phyloP scores from a whole-genome alignment of 2,113 vertebrate genomes.

The Corapipo altera region DNA sequence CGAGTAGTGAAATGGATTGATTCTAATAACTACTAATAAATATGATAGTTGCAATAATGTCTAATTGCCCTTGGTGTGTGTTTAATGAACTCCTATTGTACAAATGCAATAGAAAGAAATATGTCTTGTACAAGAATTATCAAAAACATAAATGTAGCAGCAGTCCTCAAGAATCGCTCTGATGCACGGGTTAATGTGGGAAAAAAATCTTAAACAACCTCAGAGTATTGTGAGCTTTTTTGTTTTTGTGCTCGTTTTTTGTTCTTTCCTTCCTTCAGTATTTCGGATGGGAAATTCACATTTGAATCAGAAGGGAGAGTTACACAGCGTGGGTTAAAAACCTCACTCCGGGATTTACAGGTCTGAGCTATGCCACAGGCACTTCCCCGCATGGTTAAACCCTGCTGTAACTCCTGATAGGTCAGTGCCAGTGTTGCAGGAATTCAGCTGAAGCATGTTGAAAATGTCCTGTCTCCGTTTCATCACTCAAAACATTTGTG shows the following conservation, averaged over 20 bases:
- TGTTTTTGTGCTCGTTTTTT: background rate
- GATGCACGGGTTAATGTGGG: background rate
- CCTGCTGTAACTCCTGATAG: background rate
- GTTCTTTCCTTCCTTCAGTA: background rate
- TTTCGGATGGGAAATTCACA: background rate
- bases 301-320: background rate
- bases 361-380: background rate
- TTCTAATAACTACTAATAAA: background rate
- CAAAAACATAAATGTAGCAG: background rate
- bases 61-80: background rate
- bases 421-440: background rate
- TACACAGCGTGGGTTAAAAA: background rate
- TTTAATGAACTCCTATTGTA: background rate
- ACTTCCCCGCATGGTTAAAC: background rate
- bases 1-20: background rate
- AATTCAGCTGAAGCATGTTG: background rate
- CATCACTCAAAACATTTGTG: background rate
- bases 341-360: background rate
- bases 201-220: background rate
- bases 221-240: background rate
- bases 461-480: constrained; percentile 9
- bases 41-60: background rate
- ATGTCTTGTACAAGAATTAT: background rate
- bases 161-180: background rate
- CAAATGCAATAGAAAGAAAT: background rate